Evolutionary conservation across 2,888 invertebrate species (phyloP).

Genomic region (Chymomyza fuscimana): DNA sequence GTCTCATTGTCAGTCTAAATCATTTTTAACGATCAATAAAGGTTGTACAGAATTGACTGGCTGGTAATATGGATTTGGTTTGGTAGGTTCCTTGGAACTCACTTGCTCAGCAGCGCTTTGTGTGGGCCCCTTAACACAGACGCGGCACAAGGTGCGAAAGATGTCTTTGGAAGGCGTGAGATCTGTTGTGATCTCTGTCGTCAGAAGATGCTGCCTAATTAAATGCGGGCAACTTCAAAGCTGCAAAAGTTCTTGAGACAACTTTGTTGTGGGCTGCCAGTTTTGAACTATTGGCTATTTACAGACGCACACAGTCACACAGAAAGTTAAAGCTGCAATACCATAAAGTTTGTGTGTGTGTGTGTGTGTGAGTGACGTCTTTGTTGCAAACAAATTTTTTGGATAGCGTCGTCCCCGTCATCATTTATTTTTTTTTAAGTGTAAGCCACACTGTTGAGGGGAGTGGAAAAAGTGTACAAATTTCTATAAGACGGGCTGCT

Average conservation of each 20-base stretch:
- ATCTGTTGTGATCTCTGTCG: no score
- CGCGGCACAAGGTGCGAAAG: slow-evolving; percentile 43
- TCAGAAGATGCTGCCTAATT: slow-evolving; percentile 43
- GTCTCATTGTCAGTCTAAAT: slow-evolving; percentile 71
- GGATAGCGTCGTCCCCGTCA: no score
- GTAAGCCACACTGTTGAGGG: no score
- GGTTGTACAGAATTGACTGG: slow-evolving; percentile 9
- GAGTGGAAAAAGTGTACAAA: no score
- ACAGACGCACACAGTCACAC: slow-evolving; percentile 10
- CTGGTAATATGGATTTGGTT: not conserved
- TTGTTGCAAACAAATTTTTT: no score
- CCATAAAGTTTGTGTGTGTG: slow-evolving; percentile 6
- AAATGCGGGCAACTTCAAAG: slow-evolving; percentile 62
- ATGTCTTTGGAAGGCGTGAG: slow-evolving; percentile 21
- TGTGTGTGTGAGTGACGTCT: not conserved
- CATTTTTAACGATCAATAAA: slow-evolving; percentile 74
- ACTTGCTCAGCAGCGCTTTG: slow-evolving; percentile 33
- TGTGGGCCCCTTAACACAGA: slow-evolving; percentile 34
- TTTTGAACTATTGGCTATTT: not conserved
- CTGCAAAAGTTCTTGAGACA: slow-evolving; percentile 1
- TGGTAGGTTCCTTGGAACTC: slow-evolving; percentile 57
- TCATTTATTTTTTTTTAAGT: no score
- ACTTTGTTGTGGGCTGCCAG: slow-evolving; percentile 55
- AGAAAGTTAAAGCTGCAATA: not conserved
- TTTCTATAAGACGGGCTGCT: no score